phyloP scores from a whole-genome alignment of 2,113 vertebrate genomes.

The Emydocephalus ijimae region DNA sequence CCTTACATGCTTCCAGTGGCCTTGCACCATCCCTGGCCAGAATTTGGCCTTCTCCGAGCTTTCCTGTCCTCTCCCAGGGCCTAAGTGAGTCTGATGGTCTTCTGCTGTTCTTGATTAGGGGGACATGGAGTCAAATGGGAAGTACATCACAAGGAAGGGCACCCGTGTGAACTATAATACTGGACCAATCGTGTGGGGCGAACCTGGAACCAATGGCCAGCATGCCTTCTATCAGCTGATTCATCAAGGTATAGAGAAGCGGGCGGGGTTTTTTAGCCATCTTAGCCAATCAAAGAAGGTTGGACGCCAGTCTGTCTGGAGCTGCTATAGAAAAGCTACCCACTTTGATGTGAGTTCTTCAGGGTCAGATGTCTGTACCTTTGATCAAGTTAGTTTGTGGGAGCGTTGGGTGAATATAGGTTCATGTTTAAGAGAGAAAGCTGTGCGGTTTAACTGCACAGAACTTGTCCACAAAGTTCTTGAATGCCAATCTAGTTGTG shows the following conservation, averaged over 20 bases:
- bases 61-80: background rate
- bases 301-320: background rate
- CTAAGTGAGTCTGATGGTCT: background rate
- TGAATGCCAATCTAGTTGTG: background rate
- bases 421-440: background rate
- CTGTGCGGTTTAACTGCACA: no score
- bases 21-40: background rate
- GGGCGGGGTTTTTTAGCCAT: background rate
- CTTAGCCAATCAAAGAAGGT: background rate
- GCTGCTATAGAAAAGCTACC: background rate
- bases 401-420: background rate
- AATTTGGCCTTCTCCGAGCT: background rate
- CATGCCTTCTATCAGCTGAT: conserved; percentile 99
- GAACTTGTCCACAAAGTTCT: background rate
- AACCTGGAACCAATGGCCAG: conserved; percentile 96
- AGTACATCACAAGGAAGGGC: conserved; percentile 88
- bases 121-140: conserved; percentile 98
- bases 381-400: background rate
- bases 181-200: conserved; percentile 95
- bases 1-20: background rate
- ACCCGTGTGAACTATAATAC: conserved; percentile 83
- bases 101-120: conserved; percentile 69
- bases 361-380: no score
- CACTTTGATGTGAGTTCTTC: background rate
- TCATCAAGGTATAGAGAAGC: conserved; percentile 82